Percentiles rank a stretch among this genome's conserved stretches.
Evolutionary conservation across 2,113 vertebrate species (phyloP).

Genomic region (Mustelus asterias): DNA sequence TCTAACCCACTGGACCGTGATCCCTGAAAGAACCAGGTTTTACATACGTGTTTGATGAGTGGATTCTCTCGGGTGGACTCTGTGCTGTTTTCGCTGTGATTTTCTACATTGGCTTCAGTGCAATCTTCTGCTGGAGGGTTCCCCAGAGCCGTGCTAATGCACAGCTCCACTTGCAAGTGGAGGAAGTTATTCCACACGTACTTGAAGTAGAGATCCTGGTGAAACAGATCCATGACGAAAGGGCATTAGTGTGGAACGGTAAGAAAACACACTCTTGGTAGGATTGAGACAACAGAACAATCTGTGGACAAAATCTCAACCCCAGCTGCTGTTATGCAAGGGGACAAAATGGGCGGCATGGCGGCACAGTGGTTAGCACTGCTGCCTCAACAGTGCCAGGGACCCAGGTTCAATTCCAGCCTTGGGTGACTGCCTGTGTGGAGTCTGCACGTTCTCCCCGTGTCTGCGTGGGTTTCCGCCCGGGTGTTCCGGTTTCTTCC

Average conservation of each 20-base stretch:
- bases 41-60: constrained; percentile 52
- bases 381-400: no score
- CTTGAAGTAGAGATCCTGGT: constrained; percentile 60
- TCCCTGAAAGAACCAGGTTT: neutral
- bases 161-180: constrained; percentile 56
- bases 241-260: neutral
- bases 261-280: neutral
- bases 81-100: constrained; percentile 34
- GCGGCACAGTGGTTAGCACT: no score
- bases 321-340: neutral
- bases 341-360: neutral
- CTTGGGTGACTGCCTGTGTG: no score
- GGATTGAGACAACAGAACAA: neutral
- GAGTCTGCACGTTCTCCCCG: no score
- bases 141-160: constrained; percentile 49
- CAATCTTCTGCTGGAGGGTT: constrained; percentile 40
- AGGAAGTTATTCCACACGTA: constrained; percentile 61
- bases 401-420: no score
- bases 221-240: neutral
- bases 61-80: constrained; percentile 41
- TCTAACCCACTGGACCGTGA: neutral
- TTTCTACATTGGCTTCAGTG: constrained; percentile 21
- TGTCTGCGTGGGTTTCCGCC: no score
- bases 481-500: no score
- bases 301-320: neutral